These are phyloP conservation scores for Chelonoidis abingdonii DNA, from an alignment of 2,113 vertebrate species.

Conservation along the genomic window DNA sequence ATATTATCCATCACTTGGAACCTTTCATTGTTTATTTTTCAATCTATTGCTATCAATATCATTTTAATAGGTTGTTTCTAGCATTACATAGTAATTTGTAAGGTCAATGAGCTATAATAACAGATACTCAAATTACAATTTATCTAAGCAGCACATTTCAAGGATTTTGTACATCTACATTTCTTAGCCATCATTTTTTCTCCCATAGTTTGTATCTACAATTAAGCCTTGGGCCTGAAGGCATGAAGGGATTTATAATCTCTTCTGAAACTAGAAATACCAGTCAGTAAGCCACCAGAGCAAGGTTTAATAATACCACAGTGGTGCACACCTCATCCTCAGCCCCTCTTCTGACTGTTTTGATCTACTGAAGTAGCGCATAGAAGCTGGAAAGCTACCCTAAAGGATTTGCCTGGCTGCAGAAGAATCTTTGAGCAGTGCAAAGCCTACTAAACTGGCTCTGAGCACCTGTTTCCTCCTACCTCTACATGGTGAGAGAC, in stretches of 20 bases:
- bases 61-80: neutral
- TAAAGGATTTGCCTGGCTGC: neutral
- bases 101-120: rapidly evolving
- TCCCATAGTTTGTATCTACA: neutral
- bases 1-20: neutral
- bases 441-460: neutral
- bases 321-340: neutral
- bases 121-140: neutral
- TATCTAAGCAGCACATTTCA: rapidly evolving
- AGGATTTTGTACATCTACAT: neutral
- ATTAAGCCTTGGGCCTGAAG: neutral
- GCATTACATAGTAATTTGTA: neutral
- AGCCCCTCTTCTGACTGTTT: rapidly evolving
- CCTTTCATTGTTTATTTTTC: neutral
- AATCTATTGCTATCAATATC: neutral
- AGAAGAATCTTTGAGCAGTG: neutral
- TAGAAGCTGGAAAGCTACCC: rapidly evolving
- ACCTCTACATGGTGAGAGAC: no score
- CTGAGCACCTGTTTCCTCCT: no score
- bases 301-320: neutral
- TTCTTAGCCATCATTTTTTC: neutral
- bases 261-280: neutral
- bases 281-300: neutral
- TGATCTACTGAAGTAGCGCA: neutral
- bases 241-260: neutral